Conservation (phyloP, 2,797 vertebrate genomes). For the Myotis daubentonii region DNA sequence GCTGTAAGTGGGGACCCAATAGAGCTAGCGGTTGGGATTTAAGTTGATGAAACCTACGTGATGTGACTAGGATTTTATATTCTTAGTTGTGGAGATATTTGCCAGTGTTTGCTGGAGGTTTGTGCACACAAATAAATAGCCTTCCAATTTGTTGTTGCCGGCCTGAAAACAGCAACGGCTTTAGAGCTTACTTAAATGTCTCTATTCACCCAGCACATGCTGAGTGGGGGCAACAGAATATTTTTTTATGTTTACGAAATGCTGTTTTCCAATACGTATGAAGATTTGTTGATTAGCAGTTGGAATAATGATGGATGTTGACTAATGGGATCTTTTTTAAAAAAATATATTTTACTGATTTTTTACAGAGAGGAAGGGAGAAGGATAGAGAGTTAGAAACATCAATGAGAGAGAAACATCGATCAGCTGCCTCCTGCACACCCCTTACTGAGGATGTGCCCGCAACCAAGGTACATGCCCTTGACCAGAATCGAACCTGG, state of each 20-base stretch:
- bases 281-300: slow-evolving; percentile 77
- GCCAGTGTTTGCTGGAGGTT: slow-evolving; percentile 76
- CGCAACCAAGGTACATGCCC: too few species aligned
- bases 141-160: slow-evolving; percentile 35
- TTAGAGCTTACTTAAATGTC: slow-evolving; percentile 71
- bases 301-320: slow-evolving; percentile 74
- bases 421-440: too few species aligned
- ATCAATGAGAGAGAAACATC: too few species aligned
- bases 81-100: slow-evolving; percentile 42
- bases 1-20: slow-evolving; percentile 60
- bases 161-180: slow-evolving; percentile 66
- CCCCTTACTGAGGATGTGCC: too few species aligned
- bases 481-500: too few species aligned
- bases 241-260: slow-evolving; percentile 78
- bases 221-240: slow-evolving; percentile 69
- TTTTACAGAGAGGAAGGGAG: too few species aligned
- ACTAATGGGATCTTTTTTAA: not conserved
- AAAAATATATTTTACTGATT: too few species aligned
- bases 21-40: slow-evolving; percentile 71
- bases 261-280: slow-evolving; percentile 71
- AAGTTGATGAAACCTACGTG: slow-evolving; percentile 80
- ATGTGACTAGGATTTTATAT: slow-evolving; percentile 56
- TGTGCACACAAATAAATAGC: slow-evolving; percentile 63
- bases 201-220: slow-evolving; percentile 62
- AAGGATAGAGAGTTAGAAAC: too few species aligned